phyloP scores from a whole-genome alignment of 2,888 invertebrate species.

The Himalopsyche japonica region DNA sequence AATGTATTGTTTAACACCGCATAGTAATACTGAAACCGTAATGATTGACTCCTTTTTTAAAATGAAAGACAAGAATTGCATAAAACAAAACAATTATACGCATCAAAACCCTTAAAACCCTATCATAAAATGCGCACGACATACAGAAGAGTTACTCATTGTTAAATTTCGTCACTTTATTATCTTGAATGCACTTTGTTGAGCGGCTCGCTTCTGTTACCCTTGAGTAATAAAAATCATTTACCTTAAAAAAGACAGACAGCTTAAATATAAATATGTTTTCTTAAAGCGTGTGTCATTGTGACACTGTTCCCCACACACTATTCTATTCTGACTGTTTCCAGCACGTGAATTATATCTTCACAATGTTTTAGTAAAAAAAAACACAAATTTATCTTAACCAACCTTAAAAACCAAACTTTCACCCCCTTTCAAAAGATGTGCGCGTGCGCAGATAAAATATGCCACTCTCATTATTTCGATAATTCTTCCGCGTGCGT shows the following conservation, averaged over 20 bases:
- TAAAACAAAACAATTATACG: not conserved
- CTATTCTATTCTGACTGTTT: not conserved
- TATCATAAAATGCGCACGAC: not conserved
- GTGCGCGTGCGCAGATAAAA: slow-evolving; percentile 38
- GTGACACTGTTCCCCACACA: slow-evolving; percentile 13
- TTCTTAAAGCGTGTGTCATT: slow-evolving; percentile 20
- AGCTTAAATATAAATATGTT: slow-evolving; percentile 2
- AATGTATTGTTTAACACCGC: not conserved
- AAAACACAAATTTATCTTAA: slow-evolving; percentile 32
- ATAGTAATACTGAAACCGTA: not conserved
- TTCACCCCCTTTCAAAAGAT: slow-evolving; percentile 34
- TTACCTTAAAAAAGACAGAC: slow-evolving; percentile 1
- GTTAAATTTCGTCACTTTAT: not conserved
- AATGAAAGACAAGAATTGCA: not conserved
- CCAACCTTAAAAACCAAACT: slow-evolving; percentile 4
- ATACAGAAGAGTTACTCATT: not conserved
- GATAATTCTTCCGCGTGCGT: slow-evolving; percentile 38
- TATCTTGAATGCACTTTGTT: not conserved
- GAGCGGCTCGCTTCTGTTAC: not conserved
- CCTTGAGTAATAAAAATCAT: not conserved
- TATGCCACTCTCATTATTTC: slow-evolving; percentile 37
- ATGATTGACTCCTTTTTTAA: not conserved
- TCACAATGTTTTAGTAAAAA: slow-evolving; percentile 6
- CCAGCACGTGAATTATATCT: slow-evolving; percentile 17
- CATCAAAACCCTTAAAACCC: not conserved